These are phyloP conservation scores for Prinia subflava DNA, from an alignment of 2,113 vertebrate species.

Conservation along the genomic window DNA sequence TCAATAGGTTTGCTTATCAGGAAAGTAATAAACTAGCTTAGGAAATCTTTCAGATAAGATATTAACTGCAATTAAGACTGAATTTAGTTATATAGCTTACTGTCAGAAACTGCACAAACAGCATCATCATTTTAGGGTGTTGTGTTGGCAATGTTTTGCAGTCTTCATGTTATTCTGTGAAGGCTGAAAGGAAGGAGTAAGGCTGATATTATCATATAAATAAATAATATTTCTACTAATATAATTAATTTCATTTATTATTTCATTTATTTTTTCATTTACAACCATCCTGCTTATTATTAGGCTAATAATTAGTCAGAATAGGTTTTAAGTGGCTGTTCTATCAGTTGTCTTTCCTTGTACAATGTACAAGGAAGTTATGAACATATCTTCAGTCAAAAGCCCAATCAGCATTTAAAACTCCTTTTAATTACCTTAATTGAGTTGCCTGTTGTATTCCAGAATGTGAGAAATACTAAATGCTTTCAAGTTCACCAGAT, in stretches of 20 bases:
- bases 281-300: constrained; percentile 42
- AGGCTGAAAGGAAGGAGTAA: background rate
- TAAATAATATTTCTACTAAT: background rate
- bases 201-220: background rate
- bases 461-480: background rate
- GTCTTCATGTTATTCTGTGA: background rate
- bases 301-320: constrained; percentile 4
- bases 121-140: background rate
- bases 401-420: background rate
- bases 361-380: constrained; percentile 71
- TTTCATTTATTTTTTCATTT: constrained; percentile 11
- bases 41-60: background rate
- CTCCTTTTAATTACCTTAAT: background rate
- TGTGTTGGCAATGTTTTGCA: background rate
- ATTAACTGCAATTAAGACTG: constrained; percentile 35
- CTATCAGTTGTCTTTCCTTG: constrained; percentile 12
- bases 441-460: background rate
- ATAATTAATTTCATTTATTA: constrained; percentile 10
- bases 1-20: constrained; percentile 52
- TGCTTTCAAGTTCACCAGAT: background rate
- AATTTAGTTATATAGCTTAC: constrained; percentile 21
- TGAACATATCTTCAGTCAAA: constrained; percentile 40
- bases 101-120: background rate
- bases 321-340: constrained; percentile 37
- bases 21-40: constrained; percentile 45